Evolutionary conservation across 2,797 vertebrate species (phyloP).

Genomic region (Parotocinclus haroldoi): DNA sequence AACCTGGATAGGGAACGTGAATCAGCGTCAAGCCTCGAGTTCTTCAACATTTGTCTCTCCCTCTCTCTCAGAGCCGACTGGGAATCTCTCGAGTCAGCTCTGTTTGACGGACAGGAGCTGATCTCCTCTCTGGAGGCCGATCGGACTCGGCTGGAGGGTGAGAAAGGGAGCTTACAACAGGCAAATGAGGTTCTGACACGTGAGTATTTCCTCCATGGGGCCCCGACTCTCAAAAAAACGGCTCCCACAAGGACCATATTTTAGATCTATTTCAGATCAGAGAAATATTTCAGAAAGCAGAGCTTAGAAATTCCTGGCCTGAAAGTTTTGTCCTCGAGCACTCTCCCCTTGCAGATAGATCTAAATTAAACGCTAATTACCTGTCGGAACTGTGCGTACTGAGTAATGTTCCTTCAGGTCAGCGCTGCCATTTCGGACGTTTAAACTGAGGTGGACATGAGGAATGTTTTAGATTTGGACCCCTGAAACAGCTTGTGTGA

Average conservation of each 20-base stretch:
- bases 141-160: conserved; percentile 66
- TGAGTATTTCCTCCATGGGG: conserved; percentile 62
- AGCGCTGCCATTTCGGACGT: conserved; percentile 26
- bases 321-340: conserved; percentile 53
- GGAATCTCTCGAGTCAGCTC: conserved; percentile 68
- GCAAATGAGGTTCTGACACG: conserved; percentile 76
- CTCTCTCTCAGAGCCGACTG: conserved; percentile 68
- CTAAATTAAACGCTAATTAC: conserved; percentile 41
- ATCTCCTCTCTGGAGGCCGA: conserved; percentile 67
- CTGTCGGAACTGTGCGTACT: conserved; percentile 24
- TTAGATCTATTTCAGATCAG: conserved; percentile 66
- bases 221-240: conserved; percentile 64
- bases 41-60: not conserved
- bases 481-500: not conserved
- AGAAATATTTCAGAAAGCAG: conserved; percentile 37
- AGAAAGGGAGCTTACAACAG: conserved; percentile 59
- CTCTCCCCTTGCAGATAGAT: conserved; percentile 50
- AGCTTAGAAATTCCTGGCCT: conserved; percentile 64
- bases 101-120: conserved; percentile 75
- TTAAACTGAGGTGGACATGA: conserved; percentile 15
- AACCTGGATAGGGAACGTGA: too few species aligned
- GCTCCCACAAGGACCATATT: conserved; percentile 67
- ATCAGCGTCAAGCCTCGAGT: too few species aligned
- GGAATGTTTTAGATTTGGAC: not conserved
- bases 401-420: conserved; percentile 30